Conservation (phyloP, 2,888 invertebrate species). For the Dynastes tityus region DNA sequence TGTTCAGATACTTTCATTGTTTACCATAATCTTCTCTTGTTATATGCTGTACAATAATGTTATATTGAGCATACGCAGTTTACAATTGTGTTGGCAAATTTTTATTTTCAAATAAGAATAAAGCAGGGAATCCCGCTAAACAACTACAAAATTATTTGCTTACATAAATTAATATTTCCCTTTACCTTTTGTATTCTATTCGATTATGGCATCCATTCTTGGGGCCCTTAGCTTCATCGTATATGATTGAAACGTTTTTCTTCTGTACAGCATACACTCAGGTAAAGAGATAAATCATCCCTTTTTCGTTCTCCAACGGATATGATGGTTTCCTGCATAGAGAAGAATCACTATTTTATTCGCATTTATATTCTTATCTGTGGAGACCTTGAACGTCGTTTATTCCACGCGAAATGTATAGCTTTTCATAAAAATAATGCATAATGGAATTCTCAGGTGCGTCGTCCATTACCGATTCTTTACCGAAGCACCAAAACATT, state of each 20-base stretch:
- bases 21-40: too few species aligned
- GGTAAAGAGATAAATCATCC: slow-evolving; percentile 15
- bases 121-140: too few species aligned
- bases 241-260: slow-evolving; percentile 27
- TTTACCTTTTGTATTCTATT: too few species aligned
- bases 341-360: too few species aligned
- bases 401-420: neutral
- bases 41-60: too few species aligned
- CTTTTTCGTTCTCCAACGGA: neutral
- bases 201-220: neutral
- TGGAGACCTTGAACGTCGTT: neutral
- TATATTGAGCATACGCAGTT: too few species aligned
- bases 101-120: too few species aligned
- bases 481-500: neutral
- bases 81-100: too few species aligned
- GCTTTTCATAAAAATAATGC: slow-evolving; percentile 22
- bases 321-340: too few species aligned
- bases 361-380: slow-evolving; percentile 15
- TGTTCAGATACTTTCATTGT: too few species aligned
- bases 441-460: slow-evolving; percentile 26
- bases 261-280: neutral
- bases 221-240: neutral
- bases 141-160: too few species aligned
- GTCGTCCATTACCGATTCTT: slow-evolving; percentile 24
- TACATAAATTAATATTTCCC: too few species aligned